phyloP scores from a whole-genome alignment of 2,113 vertebrate species.

The Mugil cephalus region DNA sequence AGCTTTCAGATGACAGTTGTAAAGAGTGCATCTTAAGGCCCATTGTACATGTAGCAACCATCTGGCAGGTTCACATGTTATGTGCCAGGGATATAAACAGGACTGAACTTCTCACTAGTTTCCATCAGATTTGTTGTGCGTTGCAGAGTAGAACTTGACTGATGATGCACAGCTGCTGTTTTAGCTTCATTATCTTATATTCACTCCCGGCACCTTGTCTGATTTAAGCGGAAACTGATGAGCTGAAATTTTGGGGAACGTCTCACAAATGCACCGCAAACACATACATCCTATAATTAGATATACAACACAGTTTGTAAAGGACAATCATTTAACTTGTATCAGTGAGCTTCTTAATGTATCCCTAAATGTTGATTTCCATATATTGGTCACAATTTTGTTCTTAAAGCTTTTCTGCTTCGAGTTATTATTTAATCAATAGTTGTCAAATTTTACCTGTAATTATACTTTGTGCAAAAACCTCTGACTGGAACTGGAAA shows the following conservation, averaged over 20 bases:
- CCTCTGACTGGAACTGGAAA: too few species aligned
- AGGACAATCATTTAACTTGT: too few species aligned
- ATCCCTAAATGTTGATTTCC: too few species aligned
- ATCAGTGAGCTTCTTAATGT: too few species aligned
- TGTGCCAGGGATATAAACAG: conserved; percentile 4
- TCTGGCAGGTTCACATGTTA: conserved; percentile 3
- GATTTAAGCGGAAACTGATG: background rate
- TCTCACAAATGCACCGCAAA: background rate
- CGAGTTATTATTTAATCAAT: too few species aligned
- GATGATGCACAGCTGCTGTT: background rate
- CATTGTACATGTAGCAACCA: background rate
- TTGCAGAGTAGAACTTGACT: background rate
- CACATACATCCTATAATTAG: too few species aligned
- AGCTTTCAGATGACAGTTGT: background rate
- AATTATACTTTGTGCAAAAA: too few species aligned
- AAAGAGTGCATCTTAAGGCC: background rate
- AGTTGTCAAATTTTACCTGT: too few species aligned
- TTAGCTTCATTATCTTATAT: conserved; percentile 1
- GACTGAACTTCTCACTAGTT: background rate
- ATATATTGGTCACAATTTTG: too few species aligned
- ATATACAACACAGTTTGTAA: too few species aligned
- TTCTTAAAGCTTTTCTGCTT: too few species aligned
- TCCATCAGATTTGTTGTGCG: background rate
- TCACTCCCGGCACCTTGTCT: background rate
- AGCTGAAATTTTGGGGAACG: background rate